Conservation (phyloP, 2,113 vertebrate species). For the Ceyx margarethae region DNA sequence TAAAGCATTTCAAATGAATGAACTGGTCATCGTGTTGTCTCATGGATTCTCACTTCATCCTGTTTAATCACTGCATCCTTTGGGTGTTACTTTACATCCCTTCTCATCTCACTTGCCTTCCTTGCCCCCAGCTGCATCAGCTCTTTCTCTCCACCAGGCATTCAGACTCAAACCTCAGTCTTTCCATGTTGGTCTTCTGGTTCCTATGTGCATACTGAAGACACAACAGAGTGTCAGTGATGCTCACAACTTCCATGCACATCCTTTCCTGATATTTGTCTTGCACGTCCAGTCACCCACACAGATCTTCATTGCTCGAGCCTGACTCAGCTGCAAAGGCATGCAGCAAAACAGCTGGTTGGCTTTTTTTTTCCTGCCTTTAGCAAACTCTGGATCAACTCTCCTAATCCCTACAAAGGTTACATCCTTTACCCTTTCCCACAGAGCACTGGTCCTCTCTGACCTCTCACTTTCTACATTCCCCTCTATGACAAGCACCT, state of each 20-base stretch:
- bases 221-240: not conserved
- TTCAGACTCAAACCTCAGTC: not conserved
- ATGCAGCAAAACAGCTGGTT: not conserved
- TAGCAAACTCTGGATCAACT: constrained; percentile 3
- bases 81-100: not conserved
- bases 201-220: not conserved
- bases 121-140: not conserved
- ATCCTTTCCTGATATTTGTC: not conserved
- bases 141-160: not conserved
- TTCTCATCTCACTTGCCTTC: not conserved
- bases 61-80: not conserved
- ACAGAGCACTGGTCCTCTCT: not conserved
- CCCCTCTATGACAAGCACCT: not conserved
- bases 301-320: not conserved
- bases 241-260: rapidly evolving
- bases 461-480: constrained; percentile 1
- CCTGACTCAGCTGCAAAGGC: not conserved
- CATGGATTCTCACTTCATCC: not conserved
- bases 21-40: not conserved
- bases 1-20: constrained; percentile 33
- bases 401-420: constrained; percentile 26
- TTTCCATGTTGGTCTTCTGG: not conserved
- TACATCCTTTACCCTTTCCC: constrained; percentile 2
- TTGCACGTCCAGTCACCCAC: not conserved
- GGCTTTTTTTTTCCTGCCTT: not conserved